These are phyloP conservation scores for Phyllostomus discolor DNA, from an alignment of 2,113 vertebrate genomes.

Conservation along the genomic window DNA sequence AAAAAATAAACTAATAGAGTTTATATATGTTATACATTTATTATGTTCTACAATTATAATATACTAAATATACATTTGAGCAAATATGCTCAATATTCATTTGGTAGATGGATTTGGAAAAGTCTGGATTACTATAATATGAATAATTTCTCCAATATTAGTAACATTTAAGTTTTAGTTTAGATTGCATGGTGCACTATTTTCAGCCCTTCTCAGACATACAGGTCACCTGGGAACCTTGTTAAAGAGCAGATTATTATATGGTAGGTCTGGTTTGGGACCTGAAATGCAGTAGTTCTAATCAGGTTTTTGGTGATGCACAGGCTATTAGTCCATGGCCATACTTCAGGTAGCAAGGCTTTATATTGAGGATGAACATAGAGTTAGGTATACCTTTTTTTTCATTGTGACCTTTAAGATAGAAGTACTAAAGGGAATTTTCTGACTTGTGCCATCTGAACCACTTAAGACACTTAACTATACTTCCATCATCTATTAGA, in stretches of 20 bases:
- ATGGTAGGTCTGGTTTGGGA: background rate
- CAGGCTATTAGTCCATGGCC: background rate
- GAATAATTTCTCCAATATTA: background rate
- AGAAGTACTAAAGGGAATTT: background rate
- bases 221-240: background rate
- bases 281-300: background rate
- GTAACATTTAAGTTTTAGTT: background rate
- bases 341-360: background rate
- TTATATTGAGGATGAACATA: background rate
- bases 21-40: background rate
- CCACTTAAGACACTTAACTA: background rate
- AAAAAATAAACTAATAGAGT: background rate
- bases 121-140: background rate
- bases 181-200: background rate
- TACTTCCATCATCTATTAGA: background rate
- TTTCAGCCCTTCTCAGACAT: background rate
- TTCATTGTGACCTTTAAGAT: background rate
- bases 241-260: background rate
- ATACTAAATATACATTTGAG: background rate
- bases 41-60: background rate
- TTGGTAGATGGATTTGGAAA: background rate
- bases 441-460: background rate
- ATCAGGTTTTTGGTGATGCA: background rate
- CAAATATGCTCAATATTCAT: background rate
- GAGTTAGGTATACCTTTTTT: background rate